Base-by-base conservation (phyloP, 2,888 invertebrate species). In the Rotaria socialis region DNA sequence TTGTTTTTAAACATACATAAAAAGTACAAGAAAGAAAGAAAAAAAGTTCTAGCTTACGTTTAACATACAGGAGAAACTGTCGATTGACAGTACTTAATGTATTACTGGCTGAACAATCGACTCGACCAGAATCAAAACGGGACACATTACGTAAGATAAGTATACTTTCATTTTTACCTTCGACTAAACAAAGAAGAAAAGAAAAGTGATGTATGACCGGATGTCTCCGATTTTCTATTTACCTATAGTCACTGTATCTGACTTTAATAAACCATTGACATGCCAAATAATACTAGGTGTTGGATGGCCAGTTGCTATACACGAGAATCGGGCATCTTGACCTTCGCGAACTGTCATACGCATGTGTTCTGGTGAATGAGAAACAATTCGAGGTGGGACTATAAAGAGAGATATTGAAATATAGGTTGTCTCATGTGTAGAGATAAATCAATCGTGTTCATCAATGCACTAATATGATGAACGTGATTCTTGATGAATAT, bases 81-180 rank as follows among this genome's bases (percentile, higher is more conserved):
- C 80, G 80, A 47, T 47, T 80, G 47, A 80, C 80, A 47, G 43
- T 80, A 80, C 80, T 80, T 80, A 80, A 47, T 47, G 3, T 47
- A 47, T 80, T 80, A 80, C n/a, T 47, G 11, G 80, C 80, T 47
- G 47, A 47, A 80, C 80, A 80, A 47, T 80, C 80, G 47, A 80
- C 80, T 47, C 80, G 80, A n/a, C 80, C 80, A 24, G 47, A 47
- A 80, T 80, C 80, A 47, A n/a, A 47, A 24, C 80, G 43, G 47
- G 80, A 80, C 2, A 80, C n/a, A 80, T 80, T 80, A 80, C 47
- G 80, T 47, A 80, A 47, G 43, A 80, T 80, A 80, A 80, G n/a
- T 41, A n/a, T 24, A 47, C 80, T 80, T 80, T 80, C 80, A 80
- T 80, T 80, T 80, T 80, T 80, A 80, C 43, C 47, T n/a, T 47